Percentiles rank a stretch among this genome's conserved stretches.
Conservation (phyloP, 2,113 vertebrate genomes). For the Grammomys surdaster region DNA sequence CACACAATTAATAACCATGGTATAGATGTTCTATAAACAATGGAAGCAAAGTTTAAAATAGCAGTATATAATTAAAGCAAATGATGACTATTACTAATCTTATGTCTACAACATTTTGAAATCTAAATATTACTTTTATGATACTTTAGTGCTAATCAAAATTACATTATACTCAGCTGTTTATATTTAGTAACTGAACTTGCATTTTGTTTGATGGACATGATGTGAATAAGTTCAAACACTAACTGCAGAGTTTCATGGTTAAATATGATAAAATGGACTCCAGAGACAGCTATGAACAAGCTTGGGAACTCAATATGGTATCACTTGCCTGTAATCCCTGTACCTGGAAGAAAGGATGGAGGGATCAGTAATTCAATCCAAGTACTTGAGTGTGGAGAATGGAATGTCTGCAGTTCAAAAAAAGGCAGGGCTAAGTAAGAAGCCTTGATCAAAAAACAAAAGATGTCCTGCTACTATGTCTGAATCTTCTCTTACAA, state of each 20-base stretch:
- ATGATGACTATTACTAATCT: not conserved
- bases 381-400: not conserved
- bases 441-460: not conserved
- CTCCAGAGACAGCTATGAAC: not conserved
- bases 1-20: not conserved
- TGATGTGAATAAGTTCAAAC: not conserved
- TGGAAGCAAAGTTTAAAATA: not conserved
- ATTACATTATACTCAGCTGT: not conserved
- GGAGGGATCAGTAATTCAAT: not conserved
- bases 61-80: not conserved
- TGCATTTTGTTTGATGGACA: not conserved
- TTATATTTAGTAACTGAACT: not conserved
- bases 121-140: not conserved
- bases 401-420: not conserved
- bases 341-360: not conserved
- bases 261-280: not conserved
- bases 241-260: not conserved
- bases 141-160: not conserved
- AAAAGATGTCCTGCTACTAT: not conserved
- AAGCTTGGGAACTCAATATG: fast-evolving
- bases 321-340: not conserved
- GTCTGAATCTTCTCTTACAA: not conserved
- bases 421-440: not conserved
- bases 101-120: not conserved
- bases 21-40: not conserved